Conservation (phyloP, 2,113 vertebrate genomes). For the Silurus glanis region DNA sequence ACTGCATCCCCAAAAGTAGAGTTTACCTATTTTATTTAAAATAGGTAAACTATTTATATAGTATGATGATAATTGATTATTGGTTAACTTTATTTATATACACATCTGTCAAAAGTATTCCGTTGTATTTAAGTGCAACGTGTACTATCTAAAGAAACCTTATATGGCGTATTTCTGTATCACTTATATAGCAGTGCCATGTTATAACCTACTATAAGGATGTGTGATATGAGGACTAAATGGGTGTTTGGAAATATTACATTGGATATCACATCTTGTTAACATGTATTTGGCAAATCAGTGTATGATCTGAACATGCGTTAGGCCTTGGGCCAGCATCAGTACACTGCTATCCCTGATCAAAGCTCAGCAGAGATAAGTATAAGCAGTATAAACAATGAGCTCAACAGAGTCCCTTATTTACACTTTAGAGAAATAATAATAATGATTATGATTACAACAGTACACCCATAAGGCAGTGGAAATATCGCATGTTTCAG, state of each 20-base stretch:
- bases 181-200: neutral
- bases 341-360: constrained; percentile 18
- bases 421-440: constrained; percentile 39
- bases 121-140: neutral
- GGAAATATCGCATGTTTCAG: neutral
- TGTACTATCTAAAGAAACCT: neutral
- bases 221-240: neutral
- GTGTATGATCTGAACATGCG: neutral
- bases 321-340: constrained; percentile 2
- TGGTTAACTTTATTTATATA: neutral
- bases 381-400: neutral
- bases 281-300: neutral
- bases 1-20: too few species aligned
- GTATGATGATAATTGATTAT: neutral
- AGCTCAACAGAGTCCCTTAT: constrained; percentile 33
- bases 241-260: neutral
- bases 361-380: constrained; percentile 26
- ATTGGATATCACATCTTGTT: neutral
- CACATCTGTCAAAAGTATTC: neutral
- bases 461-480: neutral
- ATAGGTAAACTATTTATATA: neutral
- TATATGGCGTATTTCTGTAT: neutral
- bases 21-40: too few species aligned
- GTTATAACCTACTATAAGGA: neutral
- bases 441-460: neutral